phyloP scores from a whole-genome alignment of 2,888 invertebrate genomes.

The Piscicola geometra region DNA sequence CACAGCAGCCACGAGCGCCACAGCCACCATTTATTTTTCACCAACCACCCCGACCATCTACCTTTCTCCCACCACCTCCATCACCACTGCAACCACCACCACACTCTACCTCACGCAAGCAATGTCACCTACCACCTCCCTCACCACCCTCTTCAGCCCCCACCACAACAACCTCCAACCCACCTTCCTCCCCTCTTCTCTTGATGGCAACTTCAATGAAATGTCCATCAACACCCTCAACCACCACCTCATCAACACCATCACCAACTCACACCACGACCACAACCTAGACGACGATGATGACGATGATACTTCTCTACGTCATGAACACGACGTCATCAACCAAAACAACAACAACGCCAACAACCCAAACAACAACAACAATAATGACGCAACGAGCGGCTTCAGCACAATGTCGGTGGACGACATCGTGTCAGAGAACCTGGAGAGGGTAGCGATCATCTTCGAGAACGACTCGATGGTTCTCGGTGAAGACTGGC shows the following conservation, averaged over 20 bases:
- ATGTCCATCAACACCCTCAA: neutral
- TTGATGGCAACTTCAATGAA: neutral
- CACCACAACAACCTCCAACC: neutral
- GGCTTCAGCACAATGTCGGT: neutral
- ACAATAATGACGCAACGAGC: neutral
- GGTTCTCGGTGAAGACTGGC: neutral
- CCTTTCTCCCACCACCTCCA: neutral
- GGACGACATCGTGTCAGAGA: conserved; percentile 7
- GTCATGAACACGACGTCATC: neutral
- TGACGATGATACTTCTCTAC: too few species aligned
- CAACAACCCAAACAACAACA: neutral
- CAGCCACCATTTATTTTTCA: too few species aligned
- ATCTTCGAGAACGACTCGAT: conserved; percentile 1
- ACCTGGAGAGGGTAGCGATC: conserved; percentile 3
- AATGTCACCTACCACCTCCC: neutral
- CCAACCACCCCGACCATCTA: conserved; percentile 18
- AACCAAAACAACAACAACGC: neutral
- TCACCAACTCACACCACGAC: neutral
- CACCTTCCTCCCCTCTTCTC: neutral
- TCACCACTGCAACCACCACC: conserved; percentile 6
- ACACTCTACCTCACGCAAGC: neutral
- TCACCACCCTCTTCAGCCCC: neutral
- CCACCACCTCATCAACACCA: neutral
- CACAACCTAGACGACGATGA: neutral
- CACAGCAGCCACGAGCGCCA: too few species aligned